Base-by-base conservation (phyloP, 1,140 invertebrate species). In the Odontomachus brunneus region DNA sequence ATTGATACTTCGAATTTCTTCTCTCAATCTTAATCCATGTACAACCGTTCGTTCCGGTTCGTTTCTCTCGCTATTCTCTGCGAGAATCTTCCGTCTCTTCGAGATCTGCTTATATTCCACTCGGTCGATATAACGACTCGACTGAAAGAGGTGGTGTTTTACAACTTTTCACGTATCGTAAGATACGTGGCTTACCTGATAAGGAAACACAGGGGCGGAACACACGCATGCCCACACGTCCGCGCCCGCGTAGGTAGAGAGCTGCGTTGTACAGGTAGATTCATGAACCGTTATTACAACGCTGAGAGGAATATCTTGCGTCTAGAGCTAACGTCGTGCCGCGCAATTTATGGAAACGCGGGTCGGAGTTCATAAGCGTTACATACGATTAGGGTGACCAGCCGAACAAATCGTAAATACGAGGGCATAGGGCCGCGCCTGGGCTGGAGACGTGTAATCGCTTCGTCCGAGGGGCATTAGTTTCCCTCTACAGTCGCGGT, bases 201-300 rank as follows among this genome's bases (percentile, higher is more conserved):
- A 80, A 80, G 65, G 75, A 12, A 80, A 80, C 17, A 69, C 26
- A 66, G 74, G 85, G 78, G 88, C 76, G 84, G 53, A 84, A 60
- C 67, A 66, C 59, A 66, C 59, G 72, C 72, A 81, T 76, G 83
- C 84, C 84, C 62, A 83, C 82, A 73, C 59, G 38, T 53, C 38
- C 24, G 49, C 24, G 67, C 55, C 22, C 14, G 75, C 83, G 83
- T 86, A 85, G 83, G 85, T 82, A 44, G 38, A 44, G 38, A 44
- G 9, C 38, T 11, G 74, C 55, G 63, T 38, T 71, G 38, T 72
- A 66, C 75, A 86, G 84, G 69, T 73, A 85, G 62, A 71, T 82
- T 86, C 53, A 69, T 33, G 51, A 44, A 78, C 55, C 63, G 24
- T 82, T 66, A 49, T 78, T 74, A 67, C 75, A 44, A 69, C 9